phyloP scores from a whole-genome alignment of 2,797 vertebrate genomes.

The Hafferia zeledoni region DNA sequence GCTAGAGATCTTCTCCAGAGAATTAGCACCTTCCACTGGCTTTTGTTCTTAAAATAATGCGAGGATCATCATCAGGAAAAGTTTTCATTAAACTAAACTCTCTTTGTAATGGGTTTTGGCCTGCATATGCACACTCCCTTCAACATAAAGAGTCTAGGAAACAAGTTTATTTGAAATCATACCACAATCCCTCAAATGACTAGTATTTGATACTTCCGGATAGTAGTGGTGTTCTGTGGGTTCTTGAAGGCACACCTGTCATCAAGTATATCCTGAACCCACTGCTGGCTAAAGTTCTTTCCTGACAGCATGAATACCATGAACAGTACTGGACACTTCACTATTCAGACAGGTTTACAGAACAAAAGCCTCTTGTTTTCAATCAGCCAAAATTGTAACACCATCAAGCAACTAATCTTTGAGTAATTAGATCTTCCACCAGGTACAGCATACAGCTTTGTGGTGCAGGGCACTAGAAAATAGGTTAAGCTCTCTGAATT shows the following conservation, averaged over 20 bases:
- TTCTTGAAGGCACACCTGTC: not conserved
- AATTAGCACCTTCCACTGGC: not conserved
- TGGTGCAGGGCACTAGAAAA: not conserved
- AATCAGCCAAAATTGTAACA: not conserved
- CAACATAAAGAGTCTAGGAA: not conserved
- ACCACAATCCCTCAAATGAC: not conserved
- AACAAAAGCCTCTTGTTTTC: constrained; percentile 15
- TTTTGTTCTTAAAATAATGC: not conserved
- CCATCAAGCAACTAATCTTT: not conserved
- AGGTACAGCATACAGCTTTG: not conserved
- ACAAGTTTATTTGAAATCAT: not conserved
- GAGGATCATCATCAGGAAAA: not conserved
- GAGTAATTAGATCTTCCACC: not conserved
- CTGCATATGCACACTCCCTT: not conserved
- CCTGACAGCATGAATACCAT: not conserved
- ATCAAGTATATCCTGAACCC: not conserved
- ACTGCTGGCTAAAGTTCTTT: not conserved
- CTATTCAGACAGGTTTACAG: not conserved
- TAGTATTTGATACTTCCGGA: not conserved
- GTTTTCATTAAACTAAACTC: not conserved
- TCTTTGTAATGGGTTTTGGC: not conserved
- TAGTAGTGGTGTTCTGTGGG: not conserved
- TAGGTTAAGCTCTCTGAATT: not conserved
- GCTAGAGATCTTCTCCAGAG: not conserved
- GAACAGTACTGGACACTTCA: not conserved